Conservation (phyloP, 2,888 invertebrate species). For the Nomada ruficornis region DNA sequence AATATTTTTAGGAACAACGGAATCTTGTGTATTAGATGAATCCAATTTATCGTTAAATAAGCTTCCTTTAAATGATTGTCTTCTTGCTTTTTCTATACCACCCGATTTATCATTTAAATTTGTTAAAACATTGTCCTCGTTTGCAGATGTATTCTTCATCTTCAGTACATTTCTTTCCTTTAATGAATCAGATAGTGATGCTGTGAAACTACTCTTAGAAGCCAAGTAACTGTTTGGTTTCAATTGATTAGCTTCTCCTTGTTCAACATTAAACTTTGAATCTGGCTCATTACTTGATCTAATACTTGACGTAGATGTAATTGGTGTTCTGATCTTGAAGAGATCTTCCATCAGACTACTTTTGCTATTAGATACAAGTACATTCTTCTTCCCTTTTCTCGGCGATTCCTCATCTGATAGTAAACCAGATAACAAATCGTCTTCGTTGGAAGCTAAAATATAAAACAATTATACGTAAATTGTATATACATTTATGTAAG, state of each 20-base stretch:
- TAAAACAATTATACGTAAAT: slow-evolving; percentile 15
- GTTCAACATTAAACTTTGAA: slow-evolving; percentile 12
- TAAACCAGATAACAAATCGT: slow-evolving; percentile 73
- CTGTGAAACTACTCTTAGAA: slow-evolving; percentile 39
- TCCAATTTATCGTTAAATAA: slow-evolving; percentile 73
- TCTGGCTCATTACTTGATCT: slow-evolving; percentile 28
- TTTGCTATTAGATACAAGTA: slow-evolving; percentile 55
- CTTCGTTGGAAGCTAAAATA: slow-evolving; percentile 54
- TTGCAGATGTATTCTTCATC: slow-evolving; percentile 32
- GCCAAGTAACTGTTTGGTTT: slow-evolving; percentile 36
- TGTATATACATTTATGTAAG: not conserved
- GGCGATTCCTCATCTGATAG: slow-evolving; percentile 71
- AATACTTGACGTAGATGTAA: slow-evolving; percentile 52
- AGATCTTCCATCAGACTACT: slow-evolving; percentile 73
- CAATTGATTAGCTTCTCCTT: slow-evolving; percentile 30
- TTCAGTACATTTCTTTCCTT: slow-evolving; percentile 23
- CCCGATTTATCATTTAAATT: slow-evolving; percentile 60
- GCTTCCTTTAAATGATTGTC: slow-evolving; percentile 75
- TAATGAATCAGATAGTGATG: slow-evolving; percentile 31
- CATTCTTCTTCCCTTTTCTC: slow-evolving; percentile 54
- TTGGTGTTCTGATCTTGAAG: slow-evolving; percentile 73
- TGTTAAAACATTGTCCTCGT: slow-evolving; percentile 52
- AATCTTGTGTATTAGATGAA: slow-evolving; percentile 25
- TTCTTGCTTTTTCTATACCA: slow-evolving; percentile 65
- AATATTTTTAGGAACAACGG: slow-evolving; percentile 43